Evolutionary conservation across 92 coral and sea anemone species (phyloP).

Genomic region (Micromussa lordhowensis): DNA sequence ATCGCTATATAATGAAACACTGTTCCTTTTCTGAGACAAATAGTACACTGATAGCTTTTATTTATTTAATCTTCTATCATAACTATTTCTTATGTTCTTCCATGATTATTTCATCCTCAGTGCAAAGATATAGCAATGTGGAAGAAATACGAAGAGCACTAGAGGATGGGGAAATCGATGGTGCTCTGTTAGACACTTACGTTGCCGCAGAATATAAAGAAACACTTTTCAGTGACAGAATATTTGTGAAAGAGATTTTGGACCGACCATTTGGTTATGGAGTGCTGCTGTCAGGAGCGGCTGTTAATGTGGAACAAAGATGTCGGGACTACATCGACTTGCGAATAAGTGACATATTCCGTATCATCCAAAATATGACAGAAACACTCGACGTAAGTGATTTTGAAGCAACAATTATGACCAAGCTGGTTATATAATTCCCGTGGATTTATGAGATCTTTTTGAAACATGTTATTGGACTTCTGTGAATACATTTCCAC

Average conservation of each 20-base stretch:
- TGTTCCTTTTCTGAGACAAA: too few species aligned
- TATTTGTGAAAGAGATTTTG: conserved; percentile 57
- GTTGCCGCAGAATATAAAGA: conserved; percentile 86
- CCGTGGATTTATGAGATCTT: too few species aligned
- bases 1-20: background rate
- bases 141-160: conserved; percentile 70
- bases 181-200: conserved; percentile 78
- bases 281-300: conserved; percentile 72
- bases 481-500: too few species aligned
- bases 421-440: too few species aligned
- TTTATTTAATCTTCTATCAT: too few species aligned
- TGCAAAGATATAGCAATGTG: conserved; percentile 48
- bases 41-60: too few species aligned
- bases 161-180: conserved; percentile 63
- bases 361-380: conserved; percentile 41
- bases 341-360: conserved; percentile 48
- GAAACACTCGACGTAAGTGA: conserved; percentile 34
- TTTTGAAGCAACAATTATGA: too few species aligned
- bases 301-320: conserved; percentile 38
- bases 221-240: conserved; percentile 48
- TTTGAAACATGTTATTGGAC: too few species aligned
- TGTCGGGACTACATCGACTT: conserved; percentile 65
- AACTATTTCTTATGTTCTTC: too few species aligned
- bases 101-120: conserved; percentile 14
- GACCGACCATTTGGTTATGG: conserved; percentile 75